Evolutionary conservation across 1,140 invertebrate species (phyloP).

Genomic region (Hycleus cichorii): DNA sequence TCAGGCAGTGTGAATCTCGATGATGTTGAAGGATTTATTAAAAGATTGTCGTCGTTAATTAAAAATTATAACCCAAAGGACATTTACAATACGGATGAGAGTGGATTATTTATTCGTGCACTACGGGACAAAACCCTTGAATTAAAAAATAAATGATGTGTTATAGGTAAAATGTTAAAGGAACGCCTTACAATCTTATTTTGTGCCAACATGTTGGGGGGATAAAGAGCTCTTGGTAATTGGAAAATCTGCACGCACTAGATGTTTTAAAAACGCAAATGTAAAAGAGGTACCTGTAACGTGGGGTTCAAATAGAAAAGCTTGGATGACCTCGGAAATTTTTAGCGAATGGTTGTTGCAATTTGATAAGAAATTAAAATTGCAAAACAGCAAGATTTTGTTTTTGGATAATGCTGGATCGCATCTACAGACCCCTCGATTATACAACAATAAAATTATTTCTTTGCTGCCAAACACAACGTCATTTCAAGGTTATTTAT

Average conservation of each 20-base stretch:
- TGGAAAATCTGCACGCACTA: conserved; percentile 14
- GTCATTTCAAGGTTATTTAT: not conserved
- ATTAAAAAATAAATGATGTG: conserved; percentile 17
- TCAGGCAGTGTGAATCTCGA: no score
- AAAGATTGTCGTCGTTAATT: conserved; percentile 4
- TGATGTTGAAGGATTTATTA: conserved; percentile 6
- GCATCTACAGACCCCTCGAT: conserved; percentile 9
- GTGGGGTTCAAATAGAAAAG: no score
- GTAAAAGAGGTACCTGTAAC: no score
- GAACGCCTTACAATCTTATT: no score
- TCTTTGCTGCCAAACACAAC: conserved; percentile 17
- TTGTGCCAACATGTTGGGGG: no score
- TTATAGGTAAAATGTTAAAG: no score
- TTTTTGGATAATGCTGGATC: conserved; percentile 15
- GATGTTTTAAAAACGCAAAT: conserved; percentile 11
- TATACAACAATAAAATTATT: conserved; percentile 5
- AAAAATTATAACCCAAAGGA: conserved; percentile 6
- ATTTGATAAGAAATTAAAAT: conserved; percentile 33
- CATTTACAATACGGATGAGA: conserved; percentile 24
- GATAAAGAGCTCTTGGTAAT: not conserved
- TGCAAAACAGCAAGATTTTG: conserved; percentile 39
- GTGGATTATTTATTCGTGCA: conserved; percentile 15
- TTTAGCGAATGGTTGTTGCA: conserved; percentile 33
- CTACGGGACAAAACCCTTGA: conserved; percentile 22
- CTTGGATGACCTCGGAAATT: conserved; percentile 1